phyloP scores from a whole-genome alignment of 2,797 vertebrate genomes.

The Kryptopterus vitreolus region DNA sequence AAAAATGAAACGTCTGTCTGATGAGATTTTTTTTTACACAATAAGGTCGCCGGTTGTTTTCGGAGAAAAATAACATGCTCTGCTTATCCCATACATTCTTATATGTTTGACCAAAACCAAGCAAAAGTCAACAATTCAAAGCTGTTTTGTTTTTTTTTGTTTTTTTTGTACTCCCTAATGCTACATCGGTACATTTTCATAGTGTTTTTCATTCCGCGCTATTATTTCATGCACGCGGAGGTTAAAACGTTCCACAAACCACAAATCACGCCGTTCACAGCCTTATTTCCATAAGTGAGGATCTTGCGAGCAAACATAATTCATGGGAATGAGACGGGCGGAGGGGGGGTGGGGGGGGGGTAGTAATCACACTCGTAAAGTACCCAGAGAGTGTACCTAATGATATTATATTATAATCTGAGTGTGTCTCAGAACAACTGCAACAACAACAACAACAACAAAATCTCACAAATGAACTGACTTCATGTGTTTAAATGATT shows the following conservation, averaged over 20 bases:
- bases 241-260: slow-evolving; percentile 31
- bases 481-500: neutral
- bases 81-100: neutral
- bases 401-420: slow-evolving; percentile 17
- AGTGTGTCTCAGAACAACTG: neutral
- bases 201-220: neutral
- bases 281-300: slow-evolving; percentile 21
- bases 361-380: slow-evolving; percentile 10
- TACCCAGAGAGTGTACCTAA: slow-evolving; percentile 17
- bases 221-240: slow-evolving; percentile 10
- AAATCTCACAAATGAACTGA: neutral
- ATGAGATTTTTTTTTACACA: too few relatives aligned
- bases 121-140: neutral
- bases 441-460: neutral
- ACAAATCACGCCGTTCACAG: slow-evolving; percentile 17
- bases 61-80: neutral
- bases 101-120: neutral
- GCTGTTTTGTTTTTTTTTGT: neutral
- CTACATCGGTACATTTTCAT: neutral
- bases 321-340: neutral
- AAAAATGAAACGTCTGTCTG: neutral
- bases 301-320: slow-evolving; percentile 1
- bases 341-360: too few relatives aligned
- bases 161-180: neutral
- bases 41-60: neutral